Percentiles rank a stretch among this genome's conserved stretches.
Evolutionary conservation across 2,113 vertebrate species (phyloP).

Genomic region (Syrrhaptes paradoxus): DNA sequence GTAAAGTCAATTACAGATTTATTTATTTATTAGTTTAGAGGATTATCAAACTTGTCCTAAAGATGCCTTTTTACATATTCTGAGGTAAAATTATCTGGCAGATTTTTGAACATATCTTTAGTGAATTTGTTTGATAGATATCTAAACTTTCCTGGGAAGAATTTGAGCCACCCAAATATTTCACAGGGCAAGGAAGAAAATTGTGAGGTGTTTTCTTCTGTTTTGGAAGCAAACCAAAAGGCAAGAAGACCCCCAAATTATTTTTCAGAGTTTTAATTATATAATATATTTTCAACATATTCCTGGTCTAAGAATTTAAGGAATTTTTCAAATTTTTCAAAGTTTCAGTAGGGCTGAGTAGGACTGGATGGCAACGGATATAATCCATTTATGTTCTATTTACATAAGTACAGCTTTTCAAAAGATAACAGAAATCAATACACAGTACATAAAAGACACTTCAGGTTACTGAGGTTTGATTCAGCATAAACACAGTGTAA

Average conservation of each 20-base stretch:
- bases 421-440: background rate
- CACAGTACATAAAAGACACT: background rate
- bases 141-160: background rate
- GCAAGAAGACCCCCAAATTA: background rate
- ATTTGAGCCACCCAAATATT: background rate
- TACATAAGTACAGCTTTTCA: background rate
- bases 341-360: background rate
- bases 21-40: background rate
- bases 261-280: background rate
- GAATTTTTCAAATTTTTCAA: background rate
- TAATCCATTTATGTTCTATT: background rate
- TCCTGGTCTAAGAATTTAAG: background rate
- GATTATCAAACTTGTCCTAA: background rate
- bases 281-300: background rate
- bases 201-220: background rate
- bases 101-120: background rate
- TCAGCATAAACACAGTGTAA: background rate
- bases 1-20: background rate
- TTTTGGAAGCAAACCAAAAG: background rate
- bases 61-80: background rate
- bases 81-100: background rate
- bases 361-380: background rate
- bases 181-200: background rate
- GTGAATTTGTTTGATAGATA: background rate
- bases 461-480: background rate